These are phyloP conservation scores for Toxonevra muliebris DNA, from an alignment of 2,888 invertebrate genomes.

Conservation along the genomic window DNA sequence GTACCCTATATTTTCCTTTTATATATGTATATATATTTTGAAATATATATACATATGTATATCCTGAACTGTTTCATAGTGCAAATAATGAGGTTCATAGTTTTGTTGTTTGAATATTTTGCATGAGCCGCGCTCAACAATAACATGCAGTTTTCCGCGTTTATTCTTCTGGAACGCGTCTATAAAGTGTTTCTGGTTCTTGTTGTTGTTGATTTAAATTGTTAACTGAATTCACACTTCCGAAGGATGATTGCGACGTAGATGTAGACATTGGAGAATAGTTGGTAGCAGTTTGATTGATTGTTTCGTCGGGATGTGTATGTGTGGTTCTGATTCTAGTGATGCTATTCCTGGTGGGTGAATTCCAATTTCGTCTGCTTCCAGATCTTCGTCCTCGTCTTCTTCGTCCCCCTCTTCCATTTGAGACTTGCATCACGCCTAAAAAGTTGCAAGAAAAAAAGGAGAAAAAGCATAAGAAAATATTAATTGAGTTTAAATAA, in stretches of 20 bases:
- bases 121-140: neutral
- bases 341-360: conserved; percentile 5
- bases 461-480: too few relatives aligned
- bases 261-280: conserved; percentile 51
- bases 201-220: too few relatives aligned
- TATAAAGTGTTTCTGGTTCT: too few relatives aligned
- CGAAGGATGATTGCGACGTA: conserved; percentile 52
- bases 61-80: conserved; percentile 28
- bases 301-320: conserved; percentile 50
- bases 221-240: conserved; percentile 49
- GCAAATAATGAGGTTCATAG: conserved; percentile 19
- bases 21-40: conserved; percentile 12
- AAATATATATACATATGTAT: conserved; percentile 6
- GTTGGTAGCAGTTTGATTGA: conserved; percentile 48
- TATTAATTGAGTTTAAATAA: neutral
- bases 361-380: conserved; percentile 15
- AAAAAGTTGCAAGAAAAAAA: conserved; percentile 6
- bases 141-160: too few relatives aligned
- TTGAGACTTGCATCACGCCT: conserved; percentile 68
- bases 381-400: too few relatives aligned
- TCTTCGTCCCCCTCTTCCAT: conserved; percentile 29
- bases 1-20: conserved; percentile 8
- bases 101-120: conserved; percentile 6
- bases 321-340: conserved; percentile 38
- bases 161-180: too few relatives aligned